phyloP scores from a whole-genome alignment of 2,888 invertebrate species.

The Smittia aterrima region DNA sequence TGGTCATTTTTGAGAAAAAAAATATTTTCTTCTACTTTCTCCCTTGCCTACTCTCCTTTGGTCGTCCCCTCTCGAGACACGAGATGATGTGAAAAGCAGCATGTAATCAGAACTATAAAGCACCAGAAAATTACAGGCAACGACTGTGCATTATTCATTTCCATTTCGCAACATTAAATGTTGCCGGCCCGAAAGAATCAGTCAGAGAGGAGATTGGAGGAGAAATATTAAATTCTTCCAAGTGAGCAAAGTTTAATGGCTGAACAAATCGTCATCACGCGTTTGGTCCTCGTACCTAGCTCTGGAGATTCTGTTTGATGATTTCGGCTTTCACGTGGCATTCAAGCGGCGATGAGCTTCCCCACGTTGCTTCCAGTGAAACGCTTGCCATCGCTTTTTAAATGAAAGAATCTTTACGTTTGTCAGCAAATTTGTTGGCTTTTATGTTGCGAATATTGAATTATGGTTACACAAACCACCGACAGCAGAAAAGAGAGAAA shows the following conservation, averaged over 20 bases:
- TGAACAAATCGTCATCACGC: not conserved
- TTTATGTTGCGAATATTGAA: slow-evolving; percentile 31
- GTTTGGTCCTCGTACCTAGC: not conserved
- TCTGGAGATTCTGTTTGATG: not conserved
- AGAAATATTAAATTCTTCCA: slow-evolving; percentile 31
- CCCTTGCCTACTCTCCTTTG: not conserved
- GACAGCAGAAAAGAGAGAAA: slow-evolving; percentile 11
- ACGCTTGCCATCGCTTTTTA: not conserved
- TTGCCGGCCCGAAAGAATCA: not conserved
- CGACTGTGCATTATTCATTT: slow-evolving; percentile 16
- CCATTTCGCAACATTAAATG: slow-evolving; percentile 4
- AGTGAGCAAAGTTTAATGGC: slow-evolving; percentile 29
- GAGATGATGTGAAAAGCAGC: not conserved
- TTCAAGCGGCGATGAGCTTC: not conserved
- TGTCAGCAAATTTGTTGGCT: slow-evolving; percentile 30
- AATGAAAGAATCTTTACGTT: slow-evolving; percentile 24
- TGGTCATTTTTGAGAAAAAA: not conserved
- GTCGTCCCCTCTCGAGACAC: not conserved
- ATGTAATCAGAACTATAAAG: slow-evolving; percentile 12
- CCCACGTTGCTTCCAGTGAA: not conserved
- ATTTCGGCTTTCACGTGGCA: not conserved
- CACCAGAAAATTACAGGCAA: not conserved
- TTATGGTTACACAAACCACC: slow-evolving; percentile 34
- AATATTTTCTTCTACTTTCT: not conserved
- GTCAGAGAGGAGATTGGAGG: not conserved